phyloP scores from a whole-genome alignment of 1,140 invertebrate genomes.

The Nasonia longicornis region DNA sequence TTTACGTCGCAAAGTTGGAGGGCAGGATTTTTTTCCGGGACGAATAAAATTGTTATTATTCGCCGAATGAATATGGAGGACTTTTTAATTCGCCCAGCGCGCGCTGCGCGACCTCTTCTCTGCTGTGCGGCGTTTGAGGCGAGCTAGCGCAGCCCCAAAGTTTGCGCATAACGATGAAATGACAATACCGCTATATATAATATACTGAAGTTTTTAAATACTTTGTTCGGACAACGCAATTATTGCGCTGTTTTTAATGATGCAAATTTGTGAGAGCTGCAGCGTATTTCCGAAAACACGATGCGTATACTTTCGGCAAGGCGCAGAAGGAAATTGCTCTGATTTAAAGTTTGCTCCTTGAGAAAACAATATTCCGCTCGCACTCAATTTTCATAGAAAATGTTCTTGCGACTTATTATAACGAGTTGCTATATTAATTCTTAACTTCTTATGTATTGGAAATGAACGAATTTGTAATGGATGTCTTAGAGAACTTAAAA shows the following conservation, averaged over 20 bases:
- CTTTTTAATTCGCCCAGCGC: conserved; percentile 21
- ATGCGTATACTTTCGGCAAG: neutral
- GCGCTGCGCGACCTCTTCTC: neutral
- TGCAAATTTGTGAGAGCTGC: neutral
- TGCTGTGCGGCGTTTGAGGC: neutral
- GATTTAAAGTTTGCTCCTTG: neutral
- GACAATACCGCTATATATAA: neutral
- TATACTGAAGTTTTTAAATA: conserved; percentile 16
- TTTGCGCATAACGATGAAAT: conserved; percentile 32
- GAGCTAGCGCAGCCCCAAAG: neutral
- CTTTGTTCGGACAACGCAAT: conserved; percentile 14
- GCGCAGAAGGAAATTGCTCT: neutral
- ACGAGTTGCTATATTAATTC: neutral
- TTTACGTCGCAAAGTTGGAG: neutral
- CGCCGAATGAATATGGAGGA: conserved; percentile 35
- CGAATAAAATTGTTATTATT: conserved; percentile 38
- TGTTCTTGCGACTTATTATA: neutral
- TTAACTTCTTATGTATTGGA: no score
- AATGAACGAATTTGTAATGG: no score
- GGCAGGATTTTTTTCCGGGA: neutral
- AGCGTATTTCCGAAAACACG: neutral
- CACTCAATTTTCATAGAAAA: neutral
- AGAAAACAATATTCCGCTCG: neutral
- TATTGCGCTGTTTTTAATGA: conserved; percentile 34
- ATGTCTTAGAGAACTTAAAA: no score